Evolutionary conservation across 2,888 invertebrate species (phyloP), one percentile per base, ranked within the genome.

Genomic region (Epirrhoe alternata): DNA sequence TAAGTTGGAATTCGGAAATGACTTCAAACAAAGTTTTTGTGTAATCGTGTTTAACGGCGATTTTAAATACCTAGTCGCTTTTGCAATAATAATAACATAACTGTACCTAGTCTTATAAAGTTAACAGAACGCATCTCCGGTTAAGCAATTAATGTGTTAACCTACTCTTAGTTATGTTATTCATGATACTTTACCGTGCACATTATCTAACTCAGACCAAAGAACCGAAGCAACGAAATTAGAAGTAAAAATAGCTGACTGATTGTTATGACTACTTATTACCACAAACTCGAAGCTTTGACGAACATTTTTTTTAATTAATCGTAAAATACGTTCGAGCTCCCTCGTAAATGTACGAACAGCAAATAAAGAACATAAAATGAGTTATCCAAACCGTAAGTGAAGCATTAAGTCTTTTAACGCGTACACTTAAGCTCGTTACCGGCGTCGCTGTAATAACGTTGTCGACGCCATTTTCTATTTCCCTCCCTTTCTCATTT

Each of bases 91-190:
- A 73, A 67, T 69, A 51, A 69, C 72, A 66, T 74, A 72, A 72
- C 74, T 66, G 68, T n/a, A n/a, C n/a, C n/a, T 70, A 70, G 68
- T 76, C 74, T 71, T 75, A 66, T 71, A 72, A 74, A 77, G 65
- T 76, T 78, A 84, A 79, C 80, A 84, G 84, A 84, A 84, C 85
- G 83, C 71, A 80, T 84, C 84, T 84, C 85, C 84, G 82, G 79
- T 79, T 69, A 58, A 70, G 62, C 68, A 75, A 75, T 75, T 73
- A 64, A 61, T 64, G 49, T 53, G 31, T 47, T 59, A 63, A 33
- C 38, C 49, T 14, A 61, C 54, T 61, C 33, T 45, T 38, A 33
- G 35, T 57, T 57, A 56, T 12, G 16, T 54, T 33, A 42, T 38
- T 17, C 14, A 35, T 35, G 10, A 24, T 24, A 24, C 24, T 24